phyloP scores from a whole-genome alignment of 1,140 invertebrate genomes.

The Pogonomyrmex californicus region DNA sequence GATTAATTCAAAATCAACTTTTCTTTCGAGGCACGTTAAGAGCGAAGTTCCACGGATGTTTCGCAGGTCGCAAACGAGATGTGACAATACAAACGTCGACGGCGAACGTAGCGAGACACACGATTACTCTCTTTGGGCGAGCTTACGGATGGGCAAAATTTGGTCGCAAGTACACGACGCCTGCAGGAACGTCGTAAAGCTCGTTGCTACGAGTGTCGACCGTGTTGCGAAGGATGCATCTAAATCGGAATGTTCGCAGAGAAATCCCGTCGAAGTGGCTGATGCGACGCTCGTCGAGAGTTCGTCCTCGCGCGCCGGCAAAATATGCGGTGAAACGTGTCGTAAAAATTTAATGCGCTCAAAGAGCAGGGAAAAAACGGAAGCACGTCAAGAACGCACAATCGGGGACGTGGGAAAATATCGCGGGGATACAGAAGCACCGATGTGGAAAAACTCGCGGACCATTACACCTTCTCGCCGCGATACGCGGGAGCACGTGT shows the following conservation, averaged over 20 bases:
- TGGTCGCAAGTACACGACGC: slow-evolving; percentile 66
- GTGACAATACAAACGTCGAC: background rate
- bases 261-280: slow-evolving; percentile 35
- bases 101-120: slow-evolving; percentile 31
- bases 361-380: background rate
- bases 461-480: background rate
- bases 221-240: slow-evolving; percentile 56
- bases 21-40: background rate
- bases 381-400: background rate
- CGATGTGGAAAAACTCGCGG: background rate
- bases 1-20: background rate
- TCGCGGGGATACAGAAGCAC: background rate
- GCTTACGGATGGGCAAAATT: slow-evolving; percentile 57
- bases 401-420: slow-evolving; percentile 23
- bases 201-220: slow-evolving; percentile 35
- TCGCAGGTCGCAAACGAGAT: slow-evolving; percentile 46
- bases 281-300: slow-evolving; percentile 32
- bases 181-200: slow-evolving; percentile 56
- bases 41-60: slow-evolving; percentile 22
- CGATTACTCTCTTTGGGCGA: slow-evolving; percentile 60
- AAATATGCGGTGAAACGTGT: slow-evolving; percentile 21
- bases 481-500: background rate
- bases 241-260: slow-evolving; percentile 52
- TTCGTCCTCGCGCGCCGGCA: slow-evolving; percentile 19
- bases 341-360: slow-evolving; percentile 43